Evolutionary conservation across 2,888 invertebrate species (phyloP).

Genomic region (Blastobasis lacticolella): DNA sequence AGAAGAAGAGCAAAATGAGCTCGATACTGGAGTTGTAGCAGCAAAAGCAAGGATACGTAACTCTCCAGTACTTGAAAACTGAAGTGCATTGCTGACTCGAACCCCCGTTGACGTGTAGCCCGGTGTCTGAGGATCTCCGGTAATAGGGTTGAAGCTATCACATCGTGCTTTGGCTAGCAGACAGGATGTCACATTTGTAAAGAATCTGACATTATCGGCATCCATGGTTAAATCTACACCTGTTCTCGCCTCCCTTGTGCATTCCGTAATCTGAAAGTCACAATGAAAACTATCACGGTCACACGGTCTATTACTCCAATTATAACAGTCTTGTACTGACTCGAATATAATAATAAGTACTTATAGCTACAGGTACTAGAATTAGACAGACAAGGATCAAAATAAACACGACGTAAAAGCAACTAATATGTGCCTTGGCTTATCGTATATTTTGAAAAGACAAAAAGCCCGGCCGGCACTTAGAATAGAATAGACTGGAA

Average conservation of each 20-base stretch:
- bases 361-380: too few species aligned
- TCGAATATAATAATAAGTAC: too few species aligned
- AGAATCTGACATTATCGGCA: constrained; percentile 69
- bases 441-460: too few species aligned
- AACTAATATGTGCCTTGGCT: too few species aligned
- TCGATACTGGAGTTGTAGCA: constrained; percentile 58
- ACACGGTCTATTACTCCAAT: too few species aligned
- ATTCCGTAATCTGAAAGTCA: constrained; percentile 63
- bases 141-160: constrained; percentile 77
- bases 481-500: too few species aligned
- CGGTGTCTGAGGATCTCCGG: constrained; percentile 75
- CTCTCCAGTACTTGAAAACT: constrained; percentile 71
- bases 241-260: constrained; percentile 67
- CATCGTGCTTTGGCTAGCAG: constrained; percentile 78
- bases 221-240: constrained; percentile 64
- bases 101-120: constrained; percentile 49
- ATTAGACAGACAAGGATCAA: too few species aligned
- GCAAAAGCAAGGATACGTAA: constrained; percentile 72
- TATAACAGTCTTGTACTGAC: too few species aligned
- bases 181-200: constrained; percentile 78
- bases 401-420: too few species aligned
- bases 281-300: too few species aligned
- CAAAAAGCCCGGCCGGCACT: too few species aligned
- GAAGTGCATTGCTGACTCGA: constrained; percentile 70
- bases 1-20: constrained; percentile 69